phyloP scores from a whole-genome alignment of 2,888 invertebrate genomes.

The Oasisia sp. region DNA sequence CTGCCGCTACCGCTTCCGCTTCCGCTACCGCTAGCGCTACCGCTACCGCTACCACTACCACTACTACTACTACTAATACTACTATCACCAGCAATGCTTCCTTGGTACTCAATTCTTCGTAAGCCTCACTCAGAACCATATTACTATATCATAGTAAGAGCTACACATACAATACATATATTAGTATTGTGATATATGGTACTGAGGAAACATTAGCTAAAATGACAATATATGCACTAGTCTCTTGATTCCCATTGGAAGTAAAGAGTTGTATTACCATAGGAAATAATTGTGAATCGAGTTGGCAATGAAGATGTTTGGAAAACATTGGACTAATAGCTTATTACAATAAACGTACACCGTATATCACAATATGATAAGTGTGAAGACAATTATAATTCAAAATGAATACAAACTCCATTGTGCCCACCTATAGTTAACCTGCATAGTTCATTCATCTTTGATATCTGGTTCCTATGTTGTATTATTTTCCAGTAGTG shows the following conservation, averaged over 20 bases:
- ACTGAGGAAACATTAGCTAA: too few species aligned
- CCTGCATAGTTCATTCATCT: neutral
- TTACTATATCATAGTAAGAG: too few species aligned
- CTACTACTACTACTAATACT: too few species aligned
- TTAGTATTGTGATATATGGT: too few species aligned
- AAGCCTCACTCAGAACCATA: too few species aligned
- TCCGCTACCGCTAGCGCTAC: too few species aligned
- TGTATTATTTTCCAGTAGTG: neutral
- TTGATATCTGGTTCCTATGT: neutral
- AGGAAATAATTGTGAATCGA: neutral
- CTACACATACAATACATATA: too few species aligned
- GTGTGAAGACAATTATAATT: neutral
- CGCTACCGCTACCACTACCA: too few species aligned
- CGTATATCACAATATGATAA: neutral
- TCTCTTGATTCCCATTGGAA: neutral
- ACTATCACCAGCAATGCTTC: too few species aligned
- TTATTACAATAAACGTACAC: neutral
- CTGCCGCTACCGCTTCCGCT: too few species aligned
- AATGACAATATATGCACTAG: too few species aligned
- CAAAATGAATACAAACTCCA: neutral
- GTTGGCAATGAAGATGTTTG: neutral
- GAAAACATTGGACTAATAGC: neutral
- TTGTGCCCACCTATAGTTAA: neutral
- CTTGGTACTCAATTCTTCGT: too few species aligned
- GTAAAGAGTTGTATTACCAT: neutral